Conservation (phyloP, 2,888 invertebrate species). For the Spisula solida region DNA sequence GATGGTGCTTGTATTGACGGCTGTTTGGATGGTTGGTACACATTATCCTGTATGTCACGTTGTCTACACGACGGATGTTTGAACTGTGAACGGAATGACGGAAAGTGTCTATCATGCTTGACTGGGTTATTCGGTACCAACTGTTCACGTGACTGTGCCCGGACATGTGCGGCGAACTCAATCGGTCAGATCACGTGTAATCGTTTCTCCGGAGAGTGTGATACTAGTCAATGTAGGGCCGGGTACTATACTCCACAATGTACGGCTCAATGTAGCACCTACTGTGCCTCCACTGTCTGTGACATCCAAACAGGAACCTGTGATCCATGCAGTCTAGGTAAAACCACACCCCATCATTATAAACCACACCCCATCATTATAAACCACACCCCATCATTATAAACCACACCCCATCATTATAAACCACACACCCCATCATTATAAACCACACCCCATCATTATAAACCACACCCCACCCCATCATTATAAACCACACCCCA, state of each 20-base stretch:
- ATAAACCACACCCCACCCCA: no score
- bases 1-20: constrained; percentile 53
- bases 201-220: constrained; percentile 56
- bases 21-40: constrained; percentile 59
- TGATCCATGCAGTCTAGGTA: constrained; percentile 47
- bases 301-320: constrained; percentile 55
- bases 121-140: constrained; percentile 41
- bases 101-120: constrained; percentile 60
- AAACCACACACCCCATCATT: no score
- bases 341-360: no score
- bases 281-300: constrained; percentile 43
- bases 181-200: constrained; percentile 49
- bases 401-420: no score
- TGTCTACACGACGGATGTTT: constrained; percentile 52
- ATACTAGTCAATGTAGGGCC: constrained; percentile 34
- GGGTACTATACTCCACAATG: constrained; percentile 49
- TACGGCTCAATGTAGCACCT: constrained; percentile 45
- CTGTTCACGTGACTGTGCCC: constrained; percentile 46
- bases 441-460: no score
- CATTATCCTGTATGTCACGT: constrained; percentile 22
- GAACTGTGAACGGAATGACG: constrained; percentile 44
- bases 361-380: no score
- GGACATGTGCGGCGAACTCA: constrained; percentile 21
- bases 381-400: no score
- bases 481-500: no score